Evolutionary conservation across 2,888 invertebrate genomes (phyloP), one percentile per base, ranked within the genome.

Genomic region (Matsumyia berberina): DNA sequence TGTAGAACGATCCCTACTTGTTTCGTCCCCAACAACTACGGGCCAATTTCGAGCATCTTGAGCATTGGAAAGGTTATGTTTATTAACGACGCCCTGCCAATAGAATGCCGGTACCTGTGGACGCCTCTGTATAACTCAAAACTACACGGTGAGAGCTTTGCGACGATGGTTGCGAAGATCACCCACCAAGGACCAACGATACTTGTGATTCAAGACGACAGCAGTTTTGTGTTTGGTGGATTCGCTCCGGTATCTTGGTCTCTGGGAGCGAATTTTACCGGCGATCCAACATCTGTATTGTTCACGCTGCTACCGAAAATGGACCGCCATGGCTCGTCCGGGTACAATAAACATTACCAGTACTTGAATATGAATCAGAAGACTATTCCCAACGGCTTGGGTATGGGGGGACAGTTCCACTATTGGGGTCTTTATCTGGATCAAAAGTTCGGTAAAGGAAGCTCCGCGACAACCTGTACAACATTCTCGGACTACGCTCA

Each of bases 361-460:
- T 98, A 98, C 90, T 93, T 98, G 81, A 97, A 98, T 92, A 93
- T 95, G 74, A 95, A 97, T 87, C 97, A 97, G 86, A 96, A 97
- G 91, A 97, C 97, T 0, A 93, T 98, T 93, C 97, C 97, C 0
- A 98, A 98, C 92, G 98, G 98, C 86, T 89, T 98, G 92, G 94
- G 96, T 67, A 96, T 97, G 95, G 98, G 98, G 9, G 98, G 98
- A 0, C 96, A 97, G 91, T 94, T 96, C 87, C 94, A 95, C 74
- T 97, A 96, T 91, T 97, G 96, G 89, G 97, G 96, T 0, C 92
- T 97, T 0, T 97, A 96, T 96, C 89, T 97, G 49, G 95, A 95
- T 88, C 94, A 94, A 57, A 96, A 96, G 42, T 97, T 96, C 91
- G 97, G 96, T 19, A 93, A 93, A 86, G 97, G 97, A 0, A 94